phyloP scores from a whole-genome alignment of 2,113 vertebrate species.

The Seriola aureovittata region DNA sequence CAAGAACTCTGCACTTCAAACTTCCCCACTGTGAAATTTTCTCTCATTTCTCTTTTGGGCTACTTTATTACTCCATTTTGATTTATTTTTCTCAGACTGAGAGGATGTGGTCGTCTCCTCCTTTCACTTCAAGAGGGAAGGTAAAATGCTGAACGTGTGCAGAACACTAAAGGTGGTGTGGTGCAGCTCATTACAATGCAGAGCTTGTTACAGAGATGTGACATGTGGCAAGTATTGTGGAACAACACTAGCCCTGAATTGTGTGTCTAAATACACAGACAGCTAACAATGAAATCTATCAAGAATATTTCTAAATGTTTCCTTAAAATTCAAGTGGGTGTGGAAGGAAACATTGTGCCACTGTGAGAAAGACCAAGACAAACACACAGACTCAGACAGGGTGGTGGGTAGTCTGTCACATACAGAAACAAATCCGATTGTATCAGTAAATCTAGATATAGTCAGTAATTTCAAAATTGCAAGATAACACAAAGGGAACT shows the following conservation, averaged over 20 bases:
- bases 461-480: background rate
- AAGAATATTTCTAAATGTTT: background rate
- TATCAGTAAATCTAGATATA: background rate
- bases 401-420: background rate
- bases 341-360: background rate
- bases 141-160: conserved; percentile 19
- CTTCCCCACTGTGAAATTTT: conserved; percentile 36
- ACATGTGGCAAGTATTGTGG: conserved; percentile 1
- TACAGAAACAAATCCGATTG: background rate
- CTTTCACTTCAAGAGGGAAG: conserved; percentile 20
- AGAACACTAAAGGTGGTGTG: conserved; percentile 30
- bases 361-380: background rate
- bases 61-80: conserved; percentile 21
- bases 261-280: background rate
- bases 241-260: background rate
- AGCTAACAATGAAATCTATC: conserved; percentile 2
- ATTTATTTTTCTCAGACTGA: conserved; percentile 41
- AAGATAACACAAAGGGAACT: background rate
- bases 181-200: conserved; percentile 5
- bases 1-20: conserved; percentile 41
- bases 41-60: conserved; percentile 4
- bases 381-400: background rate
- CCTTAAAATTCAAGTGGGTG: background rate
- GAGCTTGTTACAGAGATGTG: background rate
- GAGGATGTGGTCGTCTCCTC: background rate